These are phyloP conservation scores for Drosophila siamana DNA, from an alignment of 2,888 invertebrate genomes.

Conservation along the genomic window DNA sequence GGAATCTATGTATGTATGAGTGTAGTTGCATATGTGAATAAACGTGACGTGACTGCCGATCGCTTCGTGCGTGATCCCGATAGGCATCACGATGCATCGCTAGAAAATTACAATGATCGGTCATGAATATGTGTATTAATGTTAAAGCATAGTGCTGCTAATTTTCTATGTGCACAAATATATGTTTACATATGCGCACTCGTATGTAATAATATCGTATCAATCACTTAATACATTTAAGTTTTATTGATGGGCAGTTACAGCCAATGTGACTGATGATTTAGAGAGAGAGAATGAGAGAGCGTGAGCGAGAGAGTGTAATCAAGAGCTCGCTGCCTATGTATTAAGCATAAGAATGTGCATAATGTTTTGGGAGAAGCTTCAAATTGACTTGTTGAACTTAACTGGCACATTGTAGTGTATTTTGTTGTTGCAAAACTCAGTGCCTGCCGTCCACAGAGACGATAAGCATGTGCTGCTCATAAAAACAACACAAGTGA, in stretches of 20 bases:
- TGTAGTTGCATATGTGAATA: background rate
- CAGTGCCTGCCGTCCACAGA: constrained; percentile 14
- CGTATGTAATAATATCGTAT: constrained; percentile 19
- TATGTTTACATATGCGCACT: background rate
- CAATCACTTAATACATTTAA: constrained; percentile 3
- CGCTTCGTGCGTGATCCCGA: background rate
- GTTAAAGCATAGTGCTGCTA: background rate
- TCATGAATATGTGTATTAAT: constrained; percentile 1
- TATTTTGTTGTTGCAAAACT: constrained; percentile 36
- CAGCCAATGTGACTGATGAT: background rate
- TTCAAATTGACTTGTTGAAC: constrained; percentile 26
- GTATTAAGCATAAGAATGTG: constrained; percentile 3
- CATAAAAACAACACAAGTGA: constrained; percentile 42
- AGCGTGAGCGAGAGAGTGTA: background rate
- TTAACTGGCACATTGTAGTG: constrained; percentile 38
- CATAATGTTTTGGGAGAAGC: constrained; percentile 13
- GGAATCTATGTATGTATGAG: background rate
- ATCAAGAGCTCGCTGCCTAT: constrained; percentile 8
- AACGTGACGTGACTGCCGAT: background rate
- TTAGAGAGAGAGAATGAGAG: background rate
- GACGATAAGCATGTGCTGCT: constrained; percentile 66
- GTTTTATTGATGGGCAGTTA: constrained; percentile 2
- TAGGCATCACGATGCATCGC: constrained; percentile 1
- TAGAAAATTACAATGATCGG: background rate
- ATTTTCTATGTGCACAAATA: background rate